Percentiles rank a stretch among this genome's conserved stretches.
Evolutionary conservation across 2,113 vertebrate genomes (phyloP).

Genomic region (Pelvicachromis taeniatus): DNA sequence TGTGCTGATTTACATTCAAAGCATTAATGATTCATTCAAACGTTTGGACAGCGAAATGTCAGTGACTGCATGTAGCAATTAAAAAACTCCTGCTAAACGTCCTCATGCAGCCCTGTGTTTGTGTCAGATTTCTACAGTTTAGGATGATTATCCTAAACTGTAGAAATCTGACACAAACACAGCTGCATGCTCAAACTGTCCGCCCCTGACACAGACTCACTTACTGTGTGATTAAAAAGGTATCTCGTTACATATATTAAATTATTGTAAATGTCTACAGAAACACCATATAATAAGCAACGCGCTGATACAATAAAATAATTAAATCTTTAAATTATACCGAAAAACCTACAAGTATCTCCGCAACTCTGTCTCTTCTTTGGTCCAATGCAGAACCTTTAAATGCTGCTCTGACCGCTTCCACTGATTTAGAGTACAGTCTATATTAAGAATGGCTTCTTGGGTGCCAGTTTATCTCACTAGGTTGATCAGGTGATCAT

Average conservation of each 20-base stretch:
- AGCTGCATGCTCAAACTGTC: not conserved
- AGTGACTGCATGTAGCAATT: not conserved
- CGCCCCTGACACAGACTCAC: no score
- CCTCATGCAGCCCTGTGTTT: not conserved
- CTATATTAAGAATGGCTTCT: not conserved
- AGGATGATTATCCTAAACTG: no score
- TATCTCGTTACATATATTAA: no score
- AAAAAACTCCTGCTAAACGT: not conserved
- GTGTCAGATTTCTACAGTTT: not conserved
- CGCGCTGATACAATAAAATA: no score
- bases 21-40: not conserved
- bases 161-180: no score
- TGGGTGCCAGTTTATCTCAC: not conserved
- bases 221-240: no score
- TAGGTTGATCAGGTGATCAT: not conserved
- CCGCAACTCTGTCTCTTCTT: not conserved
- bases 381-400: rapidly evolving
- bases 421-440: no score
- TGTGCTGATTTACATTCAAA: not conserved
- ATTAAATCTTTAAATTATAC: not conserved
- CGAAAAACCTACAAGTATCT: rapidly evolving
- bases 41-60: not conserved
- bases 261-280: no score
- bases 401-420: not conserved
- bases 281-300: no score